Conservation (phyloP, 2,797 vertebrate genomes). For the Tauraco hartlaubi region DNA sequence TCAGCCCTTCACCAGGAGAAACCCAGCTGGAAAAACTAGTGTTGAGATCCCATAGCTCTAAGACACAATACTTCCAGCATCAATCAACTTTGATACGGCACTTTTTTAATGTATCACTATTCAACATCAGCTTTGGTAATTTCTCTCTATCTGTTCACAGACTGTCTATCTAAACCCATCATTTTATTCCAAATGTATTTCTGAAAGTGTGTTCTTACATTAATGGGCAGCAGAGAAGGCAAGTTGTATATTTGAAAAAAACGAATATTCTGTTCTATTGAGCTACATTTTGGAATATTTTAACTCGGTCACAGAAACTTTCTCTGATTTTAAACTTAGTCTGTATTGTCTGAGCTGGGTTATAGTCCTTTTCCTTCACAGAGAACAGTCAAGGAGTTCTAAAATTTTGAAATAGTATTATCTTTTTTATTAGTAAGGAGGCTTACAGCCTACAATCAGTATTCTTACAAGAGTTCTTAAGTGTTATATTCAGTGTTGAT, state of each 20-base stretch:
- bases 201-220: neutral
- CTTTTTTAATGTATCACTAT: constrained; percentile 39
- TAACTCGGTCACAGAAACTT: neutral
- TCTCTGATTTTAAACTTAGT: neutral
- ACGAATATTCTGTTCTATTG: neutral
- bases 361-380: neutral
- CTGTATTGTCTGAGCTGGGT: neutral
- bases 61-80: constrained; percentile 69
- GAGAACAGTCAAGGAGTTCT: neutral
- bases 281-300: neutral
- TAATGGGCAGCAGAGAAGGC: neutral
- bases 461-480: neutral
- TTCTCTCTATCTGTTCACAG: neutral
- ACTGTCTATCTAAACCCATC: neutral
- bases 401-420: neutral
- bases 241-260: neutral
- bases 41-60: constrained; percentile 68
- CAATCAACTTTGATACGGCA: constrained; percentile 70
- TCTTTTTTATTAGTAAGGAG: neutral
- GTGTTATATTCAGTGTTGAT: neutral
- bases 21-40: constrained; percentile 81
- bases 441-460: neutral
- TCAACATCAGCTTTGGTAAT: constrained; percentile 27
- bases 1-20: constrained; percentile 76
- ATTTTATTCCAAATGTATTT: neutral